Evolutionary conservation across 2,888 invertebrate species (phyloP).

Genomic region (Drosophila nr. medialis): DNA sequence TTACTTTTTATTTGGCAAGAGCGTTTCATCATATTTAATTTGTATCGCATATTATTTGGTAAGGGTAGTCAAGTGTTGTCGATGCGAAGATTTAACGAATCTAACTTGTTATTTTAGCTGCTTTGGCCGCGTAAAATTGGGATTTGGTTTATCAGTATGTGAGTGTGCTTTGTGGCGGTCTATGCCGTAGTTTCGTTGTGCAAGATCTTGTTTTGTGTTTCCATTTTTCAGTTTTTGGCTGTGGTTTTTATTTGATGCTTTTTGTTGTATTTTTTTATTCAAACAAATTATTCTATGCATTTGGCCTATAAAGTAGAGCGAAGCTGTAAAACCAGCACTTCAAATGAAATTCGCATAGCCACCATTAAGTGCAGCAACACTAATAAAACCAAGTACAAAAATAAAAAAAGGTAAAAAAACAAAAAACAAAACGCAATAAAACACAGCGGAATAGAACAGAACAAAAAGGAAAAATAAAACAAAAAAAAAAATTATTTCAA

Average conservation of each 20-base stretch:
- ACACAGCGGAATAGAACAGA: conserved; percentile 2
- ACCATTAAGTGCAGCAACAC: conserved; percentile 63
- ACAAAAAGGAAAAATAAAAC: conserved; percentile 28
- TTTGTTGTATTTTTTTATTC: conserved; percentile 53
- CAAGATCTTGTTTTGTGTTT: conserved; percentile 31
- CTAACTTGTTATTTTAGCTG: conserved; percentile 33
- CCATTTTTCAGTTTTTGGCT: conserved; percentile 34
- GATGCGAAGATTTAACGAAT: not conserved
- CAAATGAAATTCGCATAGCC: conserved; percentile 61
- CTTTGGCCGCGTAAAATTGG: conserved; percentile 10
- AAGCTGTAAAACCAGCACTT: conserved; percentile 54
- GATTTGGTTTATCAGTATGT: conserved; percentile 1
- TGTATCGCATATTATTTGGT: not conserved
- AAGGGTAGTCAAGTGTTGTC: conserved; percentile 19
- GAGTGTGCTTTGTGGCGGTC: conserved; percentile 20
- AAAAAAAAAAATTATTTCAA: conserved; percentile 61
- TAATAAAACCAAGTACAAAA: conserved; percentile 34
- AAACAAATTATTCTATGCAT: conserved; percentile 67
- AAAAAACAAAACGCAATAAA: conserved; percentile 12
- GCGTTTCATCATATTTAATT: not conserved
- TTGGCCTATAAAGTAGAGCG: conserved; percentile 68
- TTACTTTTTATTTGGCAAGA: not conserved
- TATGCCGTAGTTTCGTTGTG: conserved; percentile 48
- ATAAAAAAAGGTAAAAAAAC: conserved; percentile 5
- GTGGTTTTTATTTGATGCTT: conserved; percentile 29